Base-by-base conservation (phyloP, 2,113 vertebrate species). In the Elgaria multicarinata region DNA sequence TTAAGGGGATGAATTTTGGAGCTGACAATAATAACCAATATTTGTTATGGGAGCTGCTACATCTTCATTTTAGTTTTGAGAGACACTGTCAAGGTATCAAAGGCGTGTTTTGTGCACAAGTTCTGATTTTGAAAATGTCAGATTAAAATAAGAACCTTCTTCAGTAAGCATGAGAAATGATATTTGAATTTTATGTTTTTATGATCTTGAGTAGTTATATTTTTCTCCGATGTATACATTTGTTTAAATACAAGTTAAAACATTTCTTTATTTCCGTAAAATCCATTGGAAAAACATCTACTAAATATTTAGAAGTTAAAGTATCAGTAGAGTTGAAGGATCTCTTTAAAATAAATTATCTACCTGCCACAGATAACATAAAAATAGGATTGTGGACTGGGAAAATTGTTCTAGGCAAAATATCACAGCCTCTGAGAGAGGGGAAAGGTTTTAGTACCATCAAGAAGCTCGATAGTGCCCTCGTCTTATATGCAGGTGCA, bases 1-100 rank as follows among this genome's bases (percentile, higher is more conserved):
- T 83, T 89, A 82, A 83, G 55, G 14, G 80, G 83, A 75, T 83
- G 55, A 83, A 89, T 89, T 82, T 83, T 42, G n/a, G 39, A 76
- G 42, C 55, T 83, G 80, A 33, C 55, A 89, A 28, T 82, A 75
- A 87, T 75, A 42, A 74, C 42, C 26, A 90, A 42, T 81, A 72
- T 46, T 78, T 79, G 72, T 50, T 36, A 44, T 31, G 39, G n/a
- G 76, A 79, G 36, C 14, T 76, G 33, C 58, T 76, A 14, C 50
- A 33, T 39, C 33, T 83, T 83, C n/a, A n/a, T 50, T 76, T 64
- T 9, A 33, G 42, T 64, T 53, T 53, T 36, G 10, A 64, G 53
- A 86, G 4, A 24, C 22, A 16, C 14, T 53, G 31, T 58, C 55
- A 46, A 64, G 31, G 12, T 64, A 74, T 28, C 36, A 75, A 55